Evolutionary conservation across 2,888 invertebrate species (phyloP), one percentile per base, ranked within the genome.

Genomic region (Aricia artaxerxes): DNA sequence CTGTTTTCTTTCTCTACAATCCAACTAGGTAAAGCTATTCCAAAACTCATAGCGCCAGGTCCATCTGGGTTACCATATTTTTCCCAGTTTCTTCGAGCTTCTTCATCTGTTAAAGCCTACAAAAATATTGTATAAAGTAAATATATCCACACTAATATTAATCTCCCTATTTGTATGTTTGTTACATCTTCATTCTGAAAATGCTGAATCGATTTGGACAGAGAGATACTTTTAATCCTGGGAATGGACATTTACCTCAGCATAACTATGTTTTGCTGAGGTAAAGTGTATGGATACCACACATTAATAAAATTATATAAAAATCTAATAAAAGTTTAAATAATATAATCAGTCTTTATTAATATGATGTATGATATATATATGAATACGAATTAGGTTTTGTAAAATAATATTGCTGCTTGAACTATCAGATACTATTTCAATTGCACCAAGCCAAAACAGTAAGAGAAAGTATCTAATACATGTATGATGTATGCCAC

Each of bases 31-130:
- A 99, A 91, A 7, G 99, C 99, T 89, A 99, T 99, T 80, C 99
- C 99, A 95, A 99, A 99, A 85, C 98, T 98, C 97, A 99, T 99
- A 40, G 99, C 99, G 82, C 99, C 99, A 0, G 99, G 99, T 3
- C 99, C 99, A 95, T 99, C 99, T 1, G 99, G 99, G 95, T 99
- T 99, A 38, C 99, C 99, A 95, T 99, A 99, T 89, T 98, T 98
- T 89, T 99, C 99, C 98, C 99, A 99, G 93, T 99, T 99, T 89
- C 97, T 97, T 82, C 98, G 96, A 2, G 99, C 97, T 90, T 99
- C 99, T 83, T 99, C 99, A 94, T 99, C 99, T 80, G 99, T 99
- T 81, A 99, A 95, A 31, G 99, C 99, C 95, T 97, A 82, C 78
- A 87, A 87, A 81, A 11, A 69, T 31, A 16, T 57, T 16, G 16